Evolutionary conservation across 2,888 invertebrate genomes (phyloP).

Genomic region (Thalpophila matura): DNA sequence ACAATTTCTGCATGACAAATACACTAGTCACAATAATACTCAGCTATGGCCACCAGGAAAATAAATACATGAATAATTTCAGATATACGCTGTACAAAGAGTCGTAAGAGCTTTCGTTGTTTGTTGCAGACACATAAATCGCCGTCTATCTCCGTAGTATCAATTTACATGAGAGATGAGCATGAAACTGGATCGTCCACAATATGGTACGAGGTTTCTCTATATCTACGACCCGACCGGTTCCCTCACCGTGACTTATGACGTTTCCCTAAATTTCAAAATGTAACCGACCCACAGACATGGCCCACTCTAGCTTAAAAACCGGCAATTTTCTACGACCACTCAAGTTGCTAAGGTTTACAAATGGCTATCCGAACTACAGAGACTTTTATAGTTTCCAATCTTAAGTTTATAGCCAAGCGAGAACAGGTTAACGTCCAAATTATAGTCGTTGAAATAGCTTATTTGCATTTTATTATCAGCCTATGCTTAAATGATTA

Average conservation of each 20-base stretch:
- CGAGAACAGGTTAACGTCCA: conserved; percentile 76
- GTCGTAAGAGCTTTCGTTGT: conserved; percentile 17
- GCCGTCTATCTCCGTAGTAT: conserved; percentile 41
- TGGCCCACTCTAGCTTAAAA: conserved; percentile 49
- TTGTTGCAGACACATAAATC: conserved; percentile 44
- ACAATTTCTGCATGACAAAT: not conserved
- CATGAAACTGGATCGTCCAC: conserved; percentile 65
- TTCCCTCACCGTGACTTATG: conserved; percentile 72
- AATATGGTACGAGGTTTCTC: conserved; percentile 73
- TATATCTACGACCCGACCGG: conserved; percentile 75
- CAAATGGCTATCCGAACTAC: conserved; percentile 64
- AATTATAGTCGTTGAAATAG: conserved; percentile 67
- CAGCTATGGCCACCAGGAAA: not conserved
- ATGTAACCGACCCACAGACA: conserved; percentile 60
- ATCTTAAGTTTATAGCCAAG: conserved; percentile 66
- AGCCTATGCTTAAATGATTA: conserved; percentile 64
- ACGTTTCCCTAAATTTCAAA: conserved; percentile 66
- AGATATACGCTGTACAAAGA: conserved; percentile 29
- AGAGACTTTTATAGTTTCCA: conserved; percentile 67
- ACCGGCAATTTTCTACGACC: conserved; percentile 51
- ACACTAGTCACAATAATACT: not conserved
- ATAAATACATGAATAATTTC: conserved; percentile 13
- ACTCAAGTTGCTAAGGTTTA: conserved; percentile 44
- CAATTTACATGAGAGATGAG: conserved; percentile 69
- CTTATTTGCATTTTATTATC: conserved; percentile 77